Percentiles rank a stretch among this genome's conserved stretches.
Evolutionary conservation across 2,113 vertebrate genomes (phyloP).

Genomic region (Pandion haliaetus): DNA sequence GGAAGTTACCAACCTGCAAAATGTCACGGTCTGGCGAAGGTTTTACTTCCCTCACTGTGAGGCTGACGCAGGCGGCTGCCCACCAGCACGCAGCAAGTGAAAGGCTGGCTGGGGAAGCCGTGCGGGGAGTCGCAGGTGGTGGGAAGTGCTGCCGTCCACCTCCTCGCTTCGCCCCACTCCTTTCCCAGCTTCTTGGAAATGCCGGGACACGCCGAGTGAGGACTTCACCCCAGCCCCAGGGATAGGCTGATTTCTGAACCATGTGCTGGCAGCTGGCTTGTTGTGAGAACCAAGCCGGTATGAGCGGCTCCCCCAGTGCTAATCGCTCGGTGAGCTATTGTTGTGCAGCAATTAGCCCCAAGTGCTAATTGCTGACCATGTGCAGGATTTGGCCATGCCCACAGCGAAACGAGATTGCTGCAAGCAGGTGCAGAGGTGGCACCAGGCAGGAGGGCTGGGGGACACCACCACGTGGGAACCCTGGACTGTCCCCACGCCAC

Average conservation of each 20-base stretch:
- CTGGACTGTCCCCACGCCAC: not conserved
- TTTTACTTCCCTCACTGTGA: not conserved
- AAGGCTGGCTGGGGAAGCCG: not conserved
- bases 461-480: not conserved
- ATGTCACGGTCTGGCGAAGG: not conserved
- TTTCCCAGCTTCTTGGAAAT: not conserved
- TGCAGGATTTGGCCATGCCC: not conserved
- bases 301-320: rapidly evolving
- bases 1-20: not conserved
- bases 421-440: rapidly evolving
- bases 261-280: rapidly evolving
- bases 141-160: not conserved
- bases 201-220: rapidly evolving
- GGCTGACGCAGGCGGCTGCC: not conserved
- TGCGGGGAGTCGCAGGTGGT: rapidly evolving
- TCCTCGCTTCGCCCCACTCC: rapidly evolving
- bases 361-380: not conserved
- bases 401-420: not conserved
- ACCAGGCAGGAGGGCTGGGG: not conserved
- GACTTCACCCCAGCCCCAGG: rapidly evolving
- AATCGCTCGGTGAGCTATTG: rapidly evolving
- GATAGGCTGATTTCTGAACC: rapidly evolving
- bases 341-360: not conserved
- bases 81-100: not conserved
- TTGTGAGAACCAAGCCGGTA: rapidly evolving